These are phyloP conservation scores for Adoxophyes honmai DNA, from an alignment of 1,140 invertebrate species.

Conservation along the genomic window DNA sequence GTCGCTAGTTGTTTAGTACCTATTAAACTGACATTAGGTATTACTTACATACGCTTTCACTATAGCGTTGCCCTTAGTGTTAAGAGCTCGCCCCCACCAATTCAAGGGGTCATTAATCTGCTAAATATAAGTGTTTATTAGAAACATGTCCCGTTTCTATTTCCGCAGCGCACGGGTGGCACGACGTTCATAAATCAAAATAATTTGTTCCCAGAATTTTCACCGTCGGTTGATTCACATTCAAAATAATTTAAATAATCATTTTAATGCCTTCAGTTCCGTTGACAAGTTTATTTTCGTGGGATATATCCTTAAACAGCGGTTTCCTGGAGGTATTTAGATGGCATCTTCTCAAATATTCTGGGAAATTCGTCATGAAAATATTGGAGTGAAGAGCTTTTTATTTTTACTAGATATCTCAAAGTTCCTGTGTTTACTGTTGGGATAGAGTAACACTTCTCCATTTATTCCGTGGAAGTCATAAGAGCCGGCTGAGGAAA, in stretches of 20 bases:
- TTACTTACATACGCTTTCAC: too few species aligned
- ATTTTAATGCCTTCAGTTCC: constrained; percentile 1
- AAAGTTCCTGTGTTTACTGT: too few species aligned
- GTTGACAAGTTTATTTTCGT: constrained; percentile 5
- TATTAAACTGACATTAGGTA: too few species aligned
- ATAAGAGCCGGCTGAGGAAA: too few species aligned
- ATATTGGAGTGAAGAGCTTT: too few species aligned
- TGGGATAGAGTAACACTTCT: too few species aligned
- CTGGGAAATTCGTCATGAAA: not conserved
- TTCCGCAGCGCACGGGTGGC: constrained; percentile 61
- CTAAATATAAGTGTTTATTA: constrained; percentile 14
- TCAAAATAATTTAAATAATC: constrained; percentile 35
- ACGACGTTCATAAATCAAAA: constrained; percentile 56
- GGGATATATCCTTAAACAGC: not conserved
- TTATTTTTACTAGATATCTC: too few species aligned
- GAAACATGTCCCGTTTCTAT: constrained; percentile 36
- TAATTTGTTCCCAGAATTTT: constrained; percentile 65
- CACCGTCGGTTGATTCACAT: constrained; percentile 38
- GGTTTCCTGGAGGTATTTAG: not conserved
- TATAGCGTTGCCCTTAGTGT: too few species aligned
- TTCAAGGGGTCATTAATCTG: not conserved
- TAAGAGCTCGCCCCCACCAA: not conserved
- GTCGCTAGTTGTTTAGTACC: too few species aligned
- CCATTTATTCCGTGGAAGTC: too few species aligned
- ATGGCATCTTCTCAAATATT: not conserved